These are phyloP conservation scores for Saiga tatarica DNA, from an alignment of 2,113 vertebrate genomes.

Conservation along the genomic window DNA sequence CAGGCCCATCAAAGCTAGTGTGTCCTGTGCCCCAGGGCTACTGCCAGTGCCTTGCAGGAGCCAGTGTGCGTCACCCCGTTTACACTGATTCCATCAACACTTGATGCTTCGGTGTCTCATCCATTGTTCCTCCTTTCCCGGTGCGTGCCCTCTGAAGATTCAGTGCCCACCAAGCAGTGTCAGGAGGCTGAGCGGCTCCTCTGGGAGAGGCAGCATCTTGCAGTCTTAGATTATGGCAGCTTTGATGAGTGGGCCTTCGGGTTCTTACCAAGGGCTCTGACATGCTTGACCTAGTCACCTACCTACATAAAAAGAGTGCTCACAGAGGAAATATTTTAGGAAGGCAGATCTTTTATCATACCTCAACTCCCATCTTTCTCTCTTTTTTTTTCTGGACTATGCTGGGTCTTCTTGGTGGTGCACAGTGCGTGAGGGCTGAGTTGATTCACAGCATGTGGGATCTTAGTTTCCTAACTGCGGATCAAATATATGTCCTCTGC, in stretches of 20 bases:
- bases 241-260: neutral
- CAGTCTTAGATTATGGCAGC: neutral
- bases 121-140: neutral
- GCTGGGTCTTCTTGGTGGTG: neutral
- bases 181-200: neutral
- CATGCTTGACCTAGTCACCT: neutral
- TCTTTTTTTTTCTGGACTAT: neutral
- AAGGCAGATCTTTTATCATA: neutral
- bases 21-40: neutral
- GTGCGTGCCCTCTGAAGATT: neutral
- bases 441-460: neutral
- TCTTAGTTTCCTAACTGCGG: neutral
- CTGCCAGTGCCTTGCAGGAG: neutral
- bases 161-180: neutral
- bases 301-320: neutral
- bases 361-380: neutral
- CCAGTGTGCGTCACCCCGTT: neutral
- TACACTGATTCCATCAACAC: neutral
- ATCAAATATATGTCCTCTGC: neutral
- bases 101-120: neutral
- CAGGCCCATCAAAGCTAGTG: neutral
- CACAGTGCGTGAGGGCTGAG: neutral
- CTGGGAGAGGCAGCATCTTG: neutral
- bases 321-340: neutral
- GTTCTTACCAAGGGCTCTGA: neutral